Evolutionary conservation across 2,113 vertebrate genomes (phyloP), one percentile per base, ranked within the genome.

Genomic region (Morone saxatilis): DNA sequence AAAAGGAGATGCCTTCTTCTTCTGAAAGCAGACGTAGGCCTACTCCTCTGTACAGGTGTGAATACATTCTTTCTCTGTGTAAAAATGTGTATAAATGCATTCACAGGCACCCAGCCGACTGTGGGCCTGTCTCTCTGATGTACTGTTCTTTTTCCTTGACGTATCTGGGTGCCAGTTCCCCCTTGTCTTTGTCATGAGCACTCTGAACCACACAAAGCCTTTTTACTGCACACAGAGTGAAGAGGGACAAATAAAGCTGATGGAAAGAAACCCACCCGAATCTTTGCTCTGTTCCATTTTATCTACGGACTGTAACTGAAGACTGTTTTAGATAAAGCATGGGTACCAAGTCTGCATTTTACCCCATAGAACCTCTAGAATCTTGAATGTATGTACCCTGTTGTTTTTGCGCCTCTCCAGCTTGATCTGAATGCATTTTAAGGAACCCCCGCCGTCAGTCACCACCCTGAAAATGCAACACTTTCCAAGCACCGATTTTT

Each of bases 41-140:
- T 74, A 47, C 88, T 90, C 89, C 78, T 82, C 78, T 94, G 91
- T 92, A 90, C 68, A 89, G 80, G 74, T 94, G 90, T 94, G 87
- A 90, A 92, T 92, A 94, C 19, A 66, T 84, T 85, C 50, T 89
- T 82, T 86, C 71, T 74, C 59, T 48, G 12, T 80, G 60, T 90
- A 86, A 8, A 85, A 73, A 83, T 50, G 47, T 83, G 77, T 84
- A 81, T 68, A 80, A 50, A 84, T 60, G 48, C 69, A 71, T 70
- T 80, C 31, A 40, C 72, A 59, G 67, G 73, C 72, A 43, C 47
- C 67, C 70, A 40, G 77, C 65, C 53, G 65, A 75, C 38, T 80
- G 41, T 16, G 74, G 84, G 71, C 71, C 84, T 19, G 70, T 75
- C 86, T 20, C 78, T 80, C 76, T 50, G 38, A 88, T 75, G 88